Percentiles rank a stretch among this genome's conserved stretches.
Evolutionary conservation across 2,888 invertebrate genomes (phyloP).

Genomic region (Ptychoptera contaminata): DNA sequence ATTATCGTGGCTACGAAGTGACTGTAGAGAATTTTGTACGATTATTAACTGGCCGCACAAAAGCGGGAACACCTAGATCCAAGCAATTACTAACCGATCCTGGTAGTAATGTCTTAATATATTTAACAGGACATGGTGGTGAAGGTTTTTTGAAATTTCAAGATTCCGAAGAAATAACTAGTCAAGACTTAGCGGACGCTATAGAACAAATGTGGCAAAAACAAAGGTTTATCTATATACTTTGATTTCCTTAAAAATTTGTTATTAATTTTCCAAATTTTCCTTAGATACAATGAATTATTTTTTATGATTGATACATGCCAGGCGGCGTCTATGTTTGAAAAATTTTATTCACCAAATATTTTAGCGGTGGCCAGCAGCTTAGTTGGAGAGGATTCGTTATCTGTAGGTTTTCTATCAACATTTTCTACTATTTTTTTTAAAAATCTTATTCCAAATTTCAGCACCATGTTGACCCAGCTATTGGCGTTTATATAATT

Average conservation of each 20-base stretch:
- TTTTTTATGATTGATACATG: constrained; percentile 99
- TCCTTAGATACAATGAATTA: constrained; percentile 83
- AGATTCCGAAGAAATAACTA: constrained; percentile 97
- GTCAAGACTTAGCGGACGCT: constrained; percentile 95
- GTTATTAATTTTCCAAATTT: too few relatives aligned
- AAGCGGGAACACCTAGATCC: constrained; percentile 84
- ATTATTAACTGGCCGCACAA: constrained; percentile 81
- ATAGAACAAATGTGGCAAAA: constrained; percentile 99
- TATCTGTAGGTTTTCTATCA: constrained; percentile 51
- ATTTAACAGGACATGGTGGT: constrained; percentile 92
- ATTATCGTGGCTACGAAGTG: constrained; percentile 86
- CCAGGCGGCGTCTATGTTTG: constrained; percentile 97
- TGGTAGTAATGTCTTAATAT: constrained; percentile 90
- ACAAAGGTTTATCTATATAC: constrained; percentile 63
- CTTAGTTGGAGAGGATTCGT: constrained; percentile 94
- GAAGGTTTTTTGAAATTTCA: constrained; percentile 99
- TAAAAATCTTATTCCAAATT: too few relatives aligned
- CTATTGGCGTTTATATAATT: constrained; percentile 98
- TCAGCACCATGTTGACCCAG: constrained; percentile 95
- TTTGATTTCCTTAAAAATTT: background rate
- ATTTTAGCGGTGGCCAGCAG: constrained; percentile 95
- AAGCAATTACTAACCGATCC: constrained; percentile 92
- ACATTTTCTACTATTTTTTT: too few relatives aligned
- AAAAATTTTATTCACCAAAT: constrained; percentile 95
- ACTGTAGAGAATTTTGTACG: constrained; percentile 98